Evolutionary conservation across 2,888 invertebrate species (phyloP).

Genomic region (Stratiomys singularior): DNA sequence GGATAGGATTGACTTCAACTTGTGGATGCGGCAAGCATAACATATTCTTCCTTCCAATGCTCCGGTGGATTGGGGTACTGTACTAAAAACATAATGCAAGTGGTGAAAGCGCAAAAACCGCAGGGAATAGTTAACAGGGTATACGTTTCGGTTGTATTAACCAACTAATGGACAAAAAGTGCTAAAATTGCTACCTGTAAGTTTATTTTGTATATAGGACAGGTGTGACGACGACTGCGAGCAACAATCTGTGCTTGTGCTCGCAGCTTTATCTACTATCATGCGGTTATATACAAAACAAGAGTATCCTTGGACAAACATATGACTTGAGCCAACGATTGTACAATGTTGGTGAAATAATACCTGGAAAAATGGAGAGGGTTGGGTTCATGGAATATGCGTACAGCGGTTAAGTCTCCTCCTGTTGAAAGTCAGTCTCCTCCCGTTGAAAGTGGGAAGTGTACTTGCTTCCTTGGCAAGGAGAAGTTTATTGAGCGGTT

Average conservation of each 20-base stretch:
- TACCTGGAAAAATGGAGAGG: conserved; percentile 2
- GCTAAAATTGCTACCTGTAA: conserved; percentile 14
- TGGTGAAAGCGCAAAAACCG: neutral
- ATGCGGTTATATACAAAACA: conserved; percentile 41
- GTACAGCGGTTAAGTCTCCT: neutral
- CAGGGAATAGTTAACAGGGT: neutral
- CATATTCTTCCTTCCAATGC: neutral
- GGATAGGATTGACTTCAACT: conserved; percentile 20
- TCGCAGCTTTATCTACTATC: neutral
- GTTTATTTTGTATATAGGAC: neutral
- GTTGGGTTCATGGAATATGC: neutral
- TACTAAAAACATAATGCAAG: neutral
- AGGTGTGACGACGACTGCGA: neutral
- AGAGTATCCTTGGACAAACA: conserved; percentile 44
- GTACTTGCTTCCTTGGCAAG: neutral
- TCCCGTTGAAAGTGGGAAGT: neutral
- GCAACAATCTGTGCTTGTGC: conserved; percentile 23
- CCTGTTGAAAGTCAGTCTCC: neutral
- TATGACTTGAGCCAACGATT: conserved; percentile 24
- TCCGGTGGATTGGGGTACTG: neutral
- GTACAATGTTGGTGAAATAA: conserved; percentile 22
- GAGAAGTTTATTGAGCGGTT: neutral
- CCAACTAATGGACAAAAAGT: no score
- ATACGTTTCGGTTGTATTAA: neutral
- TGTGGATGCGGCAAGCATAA: neutral